These are phyloP conservation scores for Cephalopterus ornatus DNA, from an alignment of 2,113 vertebrate species.

Conservation along the genomic window DNA sequence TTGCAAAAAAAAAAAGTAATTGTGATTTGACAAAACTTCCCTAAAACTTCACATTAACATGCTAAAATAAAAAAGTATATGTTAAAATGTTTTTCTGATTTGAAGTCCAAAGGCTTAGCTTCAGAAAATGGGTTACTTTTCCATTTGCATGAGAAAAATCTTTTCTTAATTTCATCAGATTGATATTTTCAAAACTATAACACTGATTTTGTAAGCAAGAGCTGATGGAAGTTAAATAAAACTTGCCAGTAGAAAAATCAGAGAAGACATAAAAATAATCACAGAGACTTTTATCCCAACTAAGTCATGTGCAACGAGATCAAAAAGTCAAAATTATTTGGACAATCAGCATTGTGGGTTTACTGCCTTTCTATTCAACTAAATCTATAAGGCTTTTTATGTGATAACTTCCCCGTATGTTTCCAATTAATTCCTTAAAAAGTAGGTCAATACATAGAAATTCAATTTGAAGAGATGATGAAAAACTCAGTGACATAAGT, in stretches of 20 bases:
- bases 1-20: not conserved
- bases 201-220: not conserved
- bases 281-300: not conserved
- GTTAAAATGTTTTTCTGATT: not conserved
- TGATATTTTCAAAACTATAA: not conserved
- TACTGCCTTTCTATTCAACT: constrained; percentile 28
- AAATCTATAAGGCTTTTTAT: constrained; percentile 6
- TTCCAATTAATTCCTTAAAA: not conserved
- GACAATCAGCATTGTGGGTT: not conserved
- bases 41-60: not conserved
- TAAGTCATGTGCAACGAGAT: not conserved
- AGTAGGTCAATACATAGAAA: not conserved
- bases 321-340: not conserved
- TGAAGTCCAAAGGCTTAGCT: not conserved
- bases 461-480: not conserved
- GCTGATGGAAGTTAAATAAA: not conserved
- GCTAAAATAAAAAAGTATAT: not conserved
- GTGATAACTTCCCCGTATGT: not conserved
- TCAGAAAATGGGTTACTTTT: not conserved
- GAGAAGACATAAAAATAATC: not conserved
- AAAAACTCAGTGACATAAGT: not conserved
- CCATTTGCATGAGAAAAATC: not conserved
- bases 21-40: constrained; percentile 2
- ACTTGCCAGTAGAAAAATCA: not conserved
- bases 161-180: not conserved